These are phyloP conservation scores for Ibycter americanus DNA, from an alignment of 2,797 vertebrate genomes.

Conservation along the genomic window DNA sequence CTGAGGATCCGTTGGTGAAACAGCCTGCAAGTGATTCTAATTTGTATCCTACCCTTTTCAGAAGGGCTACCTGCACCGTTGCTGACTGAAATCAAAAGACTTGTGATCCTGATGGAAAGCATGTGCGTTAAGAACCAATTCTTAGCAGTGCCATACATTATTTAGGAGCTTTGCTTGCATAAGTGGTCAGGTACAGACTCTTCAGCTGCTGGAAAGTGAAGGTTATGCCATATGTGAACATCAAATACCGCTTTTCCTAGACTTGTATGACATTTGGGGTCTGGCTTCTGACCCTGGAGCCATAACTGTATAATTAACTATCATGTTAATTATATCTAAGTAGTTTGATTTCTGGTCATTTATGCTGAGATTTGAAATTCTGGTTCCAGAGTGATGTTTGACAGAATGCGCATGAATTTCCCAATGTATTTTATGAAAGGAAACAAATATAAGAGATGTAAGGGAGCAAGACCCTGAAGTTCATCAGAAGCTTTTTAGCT, in stretches of 20 bases:
- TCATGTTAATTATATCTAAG: background rate
- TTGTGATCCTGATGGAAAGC: background rate
- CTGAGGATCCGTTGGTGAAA: background rate
- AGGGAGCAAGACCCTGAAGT: background rate
- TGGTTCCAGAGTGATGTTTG: background rate
- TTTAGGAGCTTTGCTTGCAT: background rate
- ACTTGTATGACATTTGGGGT: background rate
- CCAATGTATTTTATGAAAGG: background rate
- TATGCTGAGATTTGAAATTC: background rate
- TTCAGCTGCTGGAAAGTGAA: background rate
- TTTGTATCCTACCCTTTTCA: background rate
- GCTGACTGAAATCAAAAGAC: background rate
- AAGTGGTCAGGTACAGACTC: background rate
- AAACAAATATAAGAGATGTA: background rate
- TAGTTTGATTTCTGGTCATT: background rate
- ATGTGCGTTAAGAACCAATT: background rate
- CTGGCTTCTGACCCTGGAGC: background rate
- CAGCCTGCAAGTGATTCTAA: rapidly evolving
- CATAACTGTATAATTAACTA: background rate
- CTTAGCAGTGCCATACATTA: background rate
- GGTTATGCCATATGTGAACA: background rate
- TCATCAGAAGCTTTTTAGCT: background rate
- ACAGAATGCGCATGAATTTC: background rate
- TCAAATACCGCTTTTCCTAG: background rate
- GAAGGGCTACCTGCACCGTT: background rate